phyloP scores from a whole-genome alignment of 2,888 invertebrate genomes.

The Trisateles emortualis region DNA sequence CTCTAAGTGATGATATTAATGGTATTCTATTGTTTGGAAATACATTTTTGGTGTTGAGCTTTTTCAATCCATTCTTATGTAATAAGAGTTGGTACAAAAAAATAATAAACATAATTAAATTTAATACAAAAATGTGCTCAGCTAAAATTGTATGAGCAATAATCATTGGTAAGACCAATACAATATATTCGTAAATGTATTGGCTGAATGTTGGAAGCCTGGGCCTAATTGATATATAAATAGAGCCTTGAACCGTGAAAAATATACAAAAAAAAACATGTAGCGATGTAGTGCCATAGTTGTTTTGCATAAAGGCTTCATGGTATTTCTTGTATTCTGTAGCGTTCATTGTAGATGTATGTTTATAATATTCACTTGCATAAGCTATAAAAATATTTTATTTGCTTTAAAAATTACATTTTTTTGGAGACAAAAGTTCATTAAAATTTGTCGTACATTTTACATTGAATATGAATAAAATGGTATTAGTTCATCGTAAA shows the following conservation, averaged over 20 bases:
- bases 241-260: conserved; percentile 71
- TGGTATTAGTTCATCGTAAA: neutral
- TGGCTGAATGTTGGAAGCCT: conserved; percentile 43
- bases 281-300: conserved; percentile 82
- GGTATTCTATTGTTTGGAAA: conserved; percentile 56
- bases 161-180: conserved; percentile 86
- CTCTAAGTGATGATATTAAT: conserved; percentile 89
- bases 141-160: conserved; percentile 85
- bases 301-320: conserved; percentile 84
- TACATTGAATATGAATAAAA: neutral
- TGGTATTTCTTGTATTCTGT: conserved; percentile 80
- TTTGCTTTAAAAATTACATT: neutral
- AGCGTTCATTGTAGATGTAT: conserved; percentile 55
- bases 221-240: conserved; percentile 58
- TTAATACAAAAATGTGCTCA: conserved; percentile 65
- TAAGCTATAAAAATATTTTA: neutral
- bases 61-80: conserved; percentile 29
- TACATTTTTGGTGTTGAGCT: conserved; percentile 47
- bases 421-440: neutral
- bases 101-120: conserved; percentile 57
- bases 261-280: conserved; percentile 81
- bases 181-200: conserved; percentile 84
- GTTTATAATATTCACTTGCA: neutral
- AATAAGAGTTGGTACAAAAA: conserved; percentile 49
- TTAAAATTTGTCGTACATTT: neutral